Base-by-base conservation (phyloP, 2,113 vertebrate genomes). In the Mellivora capensis region DNA sequence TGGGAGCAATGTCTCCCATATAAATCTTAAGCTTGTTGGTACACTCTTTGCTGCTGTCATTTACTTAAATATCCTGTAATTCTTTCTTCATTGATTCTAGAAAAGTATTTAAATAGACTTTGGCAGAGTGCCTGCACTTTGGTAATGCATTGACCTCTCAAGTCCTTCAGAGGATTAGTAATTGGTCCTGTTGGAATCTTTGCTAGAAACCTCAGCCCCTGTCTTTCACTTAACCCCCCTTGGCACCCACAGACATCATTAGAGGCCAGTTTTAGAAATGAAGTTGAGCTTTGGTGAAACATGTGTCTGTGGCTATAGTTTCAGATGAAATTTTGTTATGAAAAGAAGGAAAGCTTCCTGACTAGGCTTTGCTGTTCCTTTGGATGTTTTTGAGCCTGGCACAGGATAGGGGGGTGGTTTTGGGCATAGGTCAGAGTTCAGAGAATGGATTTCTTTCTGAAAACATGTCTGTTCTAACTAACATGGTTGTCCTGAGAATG, bases 81-180 rank as follows among this genome's bases (percentile, higher is more conserved):
- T 85, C 14, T 59, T 81, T 76, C 62, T 93, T 82, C 82, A 39
- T 0, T 8, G 64, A 15, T 47, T 89, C 27, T 76, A 81, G 80
- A 71, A 23, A 81, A 71, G 29, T 44, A 69, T 86, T 81, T 97
- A 96, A 91, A 86, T 89, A 91, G n/a, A 69, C 27, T 69, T 91
- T 27, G 49, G 15, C 0, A 2, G 21, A 39, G 8, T 67, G 20
- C 2, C 79, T 21, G 34, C 59, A 62, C 29, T 31, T 67, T 95
- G 71, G 2, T 34, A 47, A 52, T 42, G 42, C 7, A 37, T 37
- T 86, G 59, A 85, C n/a, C 71, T 93, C 25, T 80, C 42, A 54
- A 29, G 7, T 25, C 54, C 62, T 90, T 90, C 84, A 87, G 74
- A 83, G 91, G 74, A 90, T 81, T 82, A 3, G 29, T 94, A 96